Base-by-base conservation (phyloP, 1,140 invertebrate species). In the Mercenaria mercenaria region DNA sequence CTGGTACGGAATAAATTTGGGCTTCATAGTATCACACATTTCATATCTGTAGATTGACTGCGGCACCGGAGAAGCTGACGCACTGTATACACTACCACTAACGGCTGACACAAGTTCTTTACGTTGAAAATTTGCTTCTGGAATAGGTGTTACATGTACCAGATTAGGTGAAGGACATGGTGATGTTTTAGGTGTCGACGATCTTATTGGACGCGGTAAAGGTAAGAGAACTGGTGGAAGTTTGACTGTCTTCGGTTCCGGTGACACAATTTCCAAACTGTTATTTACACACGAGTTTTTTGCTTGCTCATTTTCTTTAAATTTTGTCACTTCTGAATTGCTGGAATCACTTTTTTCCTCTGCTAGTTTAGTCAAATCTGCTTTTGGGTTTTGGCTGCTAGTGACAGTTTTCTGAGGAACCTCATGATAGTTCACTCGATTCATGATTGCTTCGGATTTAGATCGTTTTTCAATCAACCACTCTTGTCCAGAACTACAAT, bases 141-240 rank as follows among this genome's bases (percentile, higher is more conserved):
- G 1, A 79, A 56, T 52, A 8, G 76, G 76, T 6, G 50, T 52
- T 8, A 72, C 3, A 4, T 69, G 41, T 29, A 29, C 4, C 61
- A 81, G 13, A 37, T 72, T 52, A 20, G 86, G 86, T 47, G 86
- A 88, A 11, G 77, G 76, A 39, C 86, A 88, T 18, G 86, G 86
- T 18, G 86, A 88, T n/a, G 26, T 81, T 59, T 88, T 88, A 10
- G 86, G 86, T 26, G 86, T 88, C 6, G 86, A 88, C 20, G 86
- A 80, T 29, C 86, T 26, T 1, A 88, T 6, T 23, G 86, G 86
- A 52, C 39, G 37, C 2, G 77, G 77, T 18, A 74, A 20, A 1
- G 39, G 10, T 23, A 47, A 1, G 23, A 37, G 20, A 11, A 47
- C 52, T 29, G 23, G 10, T 23, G 52, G 29, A 26, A 37, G 11